A percentile compares a stretch with the other conserved stretches of the same genome.
Conservation (phyloP, 1,140 invertebrate genomes). For the Orchesella cincta region DNA sequence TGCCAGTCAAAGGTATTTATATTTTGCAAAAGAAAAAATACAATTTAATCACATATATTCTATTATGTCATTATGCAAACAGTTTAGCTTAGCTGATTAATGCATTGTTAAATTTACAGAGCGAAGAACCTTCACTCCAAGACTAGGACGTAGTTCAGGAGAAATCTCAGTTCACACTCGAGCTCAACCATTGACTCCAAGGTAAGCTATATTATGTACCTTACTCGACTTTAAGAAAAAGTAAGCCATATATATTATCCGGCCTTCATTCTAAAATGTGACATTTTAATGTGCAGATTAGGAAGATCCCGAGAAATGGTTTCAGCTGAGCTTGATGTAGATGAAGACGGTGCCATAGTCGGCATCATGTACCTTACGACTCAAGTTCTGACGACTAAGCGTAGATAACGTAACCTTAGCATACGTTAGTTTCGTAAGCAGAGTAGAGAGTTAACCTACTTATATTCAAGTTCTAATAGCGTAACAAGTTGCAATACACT, state of each 20-base stretch:
- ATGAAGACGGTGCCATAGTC: no score
- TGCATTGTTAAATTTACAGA: slow-evolving; percentile 10
- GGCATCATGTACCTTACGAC: no score
- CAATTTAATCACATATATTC: neutral
- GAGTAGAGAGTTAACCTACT: no score
- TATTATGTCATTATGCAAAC: neutral
- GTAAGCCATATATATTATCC: no score
- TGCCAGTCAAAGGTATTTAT: slow-evolving; percentile 46
- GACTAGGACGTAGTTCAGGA: slow-evolving; percentile 45
- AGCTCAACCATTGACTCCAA: slow-evolving; percentile 36
- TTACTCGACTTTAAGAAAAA: neutral
- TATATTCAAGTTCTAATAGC: no score
- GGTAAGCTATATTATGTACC: slow-evolving; percentile 28
- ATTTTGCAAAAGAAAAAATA: neutral
- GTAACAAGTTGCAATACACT: no score
- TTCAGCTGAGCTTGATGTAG: slow-evolving; percentile 31
- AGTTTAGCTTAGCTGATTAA: neutral
- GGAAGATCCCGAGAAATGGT: slow-evolving; percentile 43
- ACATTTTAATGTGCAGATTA: slow-evolving; percentile 37
- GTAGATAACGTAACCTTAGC: no score
- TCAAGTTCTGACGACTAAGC: no score
- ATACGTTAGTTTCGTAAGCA: no score
- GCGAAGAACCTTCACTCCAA: slow-evolving; percentile 43
- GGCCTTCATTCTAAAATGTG: neutral
- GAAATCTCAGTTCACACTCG: slow-evolving; percentile 35